Evolutionary conservation across 2,888 invertebrate species (phyloP).

Genomic region (Cenopis cana): DNA sequence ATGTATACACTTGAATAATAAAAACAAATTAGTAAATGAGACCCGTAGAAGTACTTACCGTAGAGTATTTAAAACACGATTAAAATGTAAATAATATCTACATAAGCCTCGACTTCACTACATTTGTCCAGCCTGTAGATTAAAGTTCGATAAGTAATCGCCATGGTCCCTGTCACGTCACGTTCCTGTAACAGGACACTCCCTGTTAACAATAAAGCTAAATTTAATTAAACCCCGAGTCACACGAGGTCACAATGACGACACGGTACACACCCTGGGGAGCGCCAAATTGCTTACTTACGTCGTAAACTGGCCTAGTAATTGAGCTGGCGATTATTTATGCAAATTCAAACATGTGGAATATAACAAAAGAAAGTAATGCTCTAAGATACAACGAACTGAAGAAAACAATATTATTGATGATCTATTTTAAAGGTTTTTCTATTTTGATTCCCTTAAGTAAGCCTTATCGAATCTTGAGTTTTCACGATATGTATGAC

Average conservation of each 20-base stretch:
- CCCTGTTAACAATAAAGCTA: slow-evolving; percentile 31
- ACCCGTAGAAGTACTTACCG: not conserved
- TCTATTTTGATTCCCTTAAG: no score
- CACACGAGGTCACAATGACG: slow-evolving; percentile 50
- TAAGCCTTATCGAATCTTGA: no score
- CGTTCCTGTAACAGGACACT: slow-evolving; percentile 23
- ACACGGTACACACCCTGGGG: slow-evolving; percentile 54
- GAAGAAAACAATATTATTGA: not conserved
- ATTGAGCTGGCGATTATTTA: slow-evolving; percentile 9
- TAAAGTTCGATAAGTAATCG: slow-evolving; percentile 15
- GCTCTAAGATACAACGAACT: not conserved
- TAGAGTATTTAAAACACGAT: not conserved
- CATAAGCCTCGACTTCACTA: not conserved
- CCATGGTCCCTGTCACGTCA: slow-evolving; percentile 15
- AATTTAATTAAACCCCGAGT: slow-evolving; percentile 37
- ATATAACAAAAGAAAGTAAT: not conserved
- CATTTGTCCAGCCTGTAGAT: not conserved
- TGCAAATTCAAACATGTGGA: slow-evolving; percentile 11
- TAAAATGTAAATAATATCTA: not conserved
- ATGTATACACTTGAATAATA: no score
- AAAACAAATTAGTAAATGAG: no score
- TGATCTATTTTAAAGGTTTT: not conserved
- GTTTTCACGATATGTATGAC: not conserved
- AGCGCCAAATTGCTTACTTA: slow-evolving; percentile 51
- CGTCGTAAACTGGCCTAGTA: slow-evolving; percentile 31